Evolutionary conservation across 2,888 invertebrate species (phyloP).

Genomic region (Scaeva pyrastri): DNA sequence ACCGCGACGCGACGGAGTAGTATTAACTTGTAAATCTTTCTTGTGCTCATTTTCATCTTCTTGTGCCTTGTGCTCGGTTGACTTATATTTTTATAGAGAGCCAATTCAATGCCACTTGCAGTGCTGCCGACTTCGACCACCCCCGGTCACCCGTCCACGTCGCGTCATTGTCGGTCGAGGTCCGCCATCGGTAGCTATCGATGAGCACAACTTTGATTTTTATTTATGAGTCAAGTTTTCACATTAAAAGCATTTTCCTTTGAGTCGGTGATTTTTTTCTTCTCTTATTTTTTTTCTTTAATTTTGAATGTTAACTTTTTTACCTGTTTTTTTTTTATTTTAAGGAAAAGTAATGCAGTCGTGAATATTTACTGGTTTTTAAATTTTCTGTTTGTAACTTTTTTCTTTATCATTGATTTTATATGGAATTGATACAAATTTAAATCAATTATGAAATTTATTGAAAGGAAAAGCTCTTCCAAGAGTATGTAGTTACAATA

Average conservation of each 20-base stretch:
- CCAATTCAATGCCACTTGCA: conserved; percentile 39
- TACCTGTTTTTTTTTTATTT: neutral
- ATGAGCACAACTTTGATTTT: conserved; percentile 73
- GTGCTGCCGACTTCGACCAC: neutral
- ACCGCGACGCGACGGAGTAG: conserved; percentile 14
- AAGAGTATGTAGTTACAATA: no score
- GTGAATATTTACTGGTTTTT: neutral
- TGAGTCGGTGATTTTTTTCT: conserved; percentile 17
- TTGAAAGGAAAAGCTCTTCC: no score
- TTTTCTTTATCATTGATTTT: no score
- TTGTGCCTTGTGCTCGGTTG: conserved; percentile 50
- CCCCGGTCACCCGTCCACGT: no score
- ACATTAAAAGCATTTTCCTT: conserved; percentile 71
- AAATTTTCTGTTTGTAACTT: no score
- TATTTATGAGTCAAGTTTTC: conserved; percentile 76
- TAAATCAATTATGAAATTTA: no score
- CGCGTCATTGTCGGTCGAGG: no score
- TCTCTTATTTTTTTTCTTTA: no score
- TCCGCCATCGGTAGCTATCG: conserved; percentile 24
- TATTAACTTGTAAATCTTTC: conserved; percentile 74
- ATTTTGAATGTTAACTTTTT: neutral
- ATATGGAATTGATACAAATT: no score
- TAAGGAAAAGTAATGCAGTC: neutral
- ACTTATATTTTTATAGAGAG: conserved; percentile 29
- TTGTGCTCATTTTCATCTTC: conserved; percentile 70